Conservation (phyloP, 2,113 vertebrate genomes). For the Tachycineta bicolor region DNA sequence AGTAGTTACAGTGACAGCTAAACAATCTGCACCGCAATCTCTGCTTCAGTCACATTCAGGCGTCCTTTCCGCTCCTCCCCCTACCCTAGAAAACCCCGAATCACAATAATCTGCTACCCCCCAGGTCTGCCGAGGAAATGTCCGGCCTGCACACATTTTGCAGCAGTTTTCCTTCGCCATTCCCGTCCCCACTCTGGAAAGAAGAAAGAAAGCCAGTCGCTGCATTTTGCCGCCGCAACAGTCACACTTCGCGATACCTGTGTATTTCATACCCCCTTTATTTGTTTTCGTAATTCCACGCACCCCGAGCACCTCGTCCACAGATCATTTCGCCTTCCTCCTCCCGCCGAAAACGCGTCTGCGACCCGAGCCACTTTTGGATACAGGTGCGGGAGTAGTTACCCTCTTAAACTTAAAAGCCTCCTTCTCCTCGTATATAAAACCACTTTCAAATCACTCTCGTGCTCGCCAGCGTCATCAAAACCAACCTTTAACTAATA, state of each 20-base stretch:
- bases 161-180: not conserved
- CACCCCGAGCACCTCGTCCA: not conserved
- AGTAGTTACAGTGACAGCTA: conserved; percentile 47
- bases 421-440: not conserved
- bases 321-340: not conserved
- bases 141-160: not conserved
- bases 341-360: not conserved
- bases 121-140: not conserved
- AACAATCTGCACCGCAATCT: conserved; percentile 36
- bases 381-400: conserved; percentile 56
- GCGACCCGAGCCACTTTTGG: not conserved
- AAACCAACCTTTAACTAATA: conserved; percentile 43
- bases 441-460: conserved; percentile 26
- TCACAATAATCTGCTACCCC: not conserved
- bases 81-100: conserved; percentile 29
- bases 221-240: not conserved
- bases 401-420: conserved; percentile 23
- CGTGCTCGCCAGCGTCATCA: not conserved
- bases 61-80: conserved; percentile 57
- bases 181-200: not conserved
- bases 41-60: conserved; percentile 36
- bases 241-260: not conserved
- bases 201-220: not conserved
- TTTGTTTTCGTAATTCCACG: not conserved
- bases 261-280: not conserved